Base-by-base conservation (phyloP, 1,140 invertebrate genomes). In the Chionoecetes opilio region DNA sequence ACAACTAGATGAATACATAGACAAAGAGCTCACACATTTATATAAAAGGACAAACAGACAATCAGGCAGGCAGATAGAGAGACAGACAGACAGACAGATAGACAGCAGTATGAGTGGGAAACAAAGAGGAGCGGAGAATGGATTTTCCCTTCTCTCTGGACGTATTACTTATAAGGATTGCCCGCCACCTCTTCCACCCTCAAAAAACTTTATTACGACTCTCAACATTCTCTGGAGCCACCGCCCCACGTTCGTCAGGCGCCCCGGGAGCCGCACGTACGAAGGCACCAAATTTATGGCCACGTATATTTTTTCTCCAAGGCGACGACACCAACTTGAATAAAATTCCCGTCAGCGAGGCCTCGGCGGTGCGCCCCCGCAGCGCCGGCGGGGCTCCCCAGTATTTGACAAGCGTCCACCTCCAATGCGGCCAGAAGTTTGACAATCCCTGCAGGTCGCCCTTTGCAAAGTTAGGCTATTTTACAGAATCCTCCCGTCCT, bases 221-320 rank as follows among this genome's bases (percentile, higher is more conserved):
- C 11, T 75, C n/a, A 75, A n/a, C 11, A 75, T 75, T 21, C n/a
- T 21, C 21, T 1, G n/a, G 21, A 75, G 46, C 63, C 63, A 5
- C 63, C 63, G n/a, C 63, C 63, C 21, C n/a, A 75, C 46, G 63
- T 75, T 75, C 63, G 21, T 75, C 63, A 75, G 63, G 63, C 21
- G 63, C 63, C 21, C 21, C 11, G 63, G 63, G 63, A 75, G 21
- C 63, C 63, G 26, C 63, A 75, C 63, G 63, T 75, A 75, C 63
- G 63, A 75, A 75, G 63, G 63, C 5, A n/a, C 63, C 26, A 8
- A 75, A n/a, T 75, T 75, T n/a, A 75, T 75, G 63, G 21, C 63
- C 21, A n/a, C 63, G 63, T n/a, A 75, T 75, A n/a, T 75, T 75
- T 75, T 75, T 75, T 75, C 63, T n/a, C 63, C 63, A 75, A 75